Evolutionary conservation across 2,888 invertebrate species (phyloP).

Genomic region (Chelonus formosanus): DNA sequence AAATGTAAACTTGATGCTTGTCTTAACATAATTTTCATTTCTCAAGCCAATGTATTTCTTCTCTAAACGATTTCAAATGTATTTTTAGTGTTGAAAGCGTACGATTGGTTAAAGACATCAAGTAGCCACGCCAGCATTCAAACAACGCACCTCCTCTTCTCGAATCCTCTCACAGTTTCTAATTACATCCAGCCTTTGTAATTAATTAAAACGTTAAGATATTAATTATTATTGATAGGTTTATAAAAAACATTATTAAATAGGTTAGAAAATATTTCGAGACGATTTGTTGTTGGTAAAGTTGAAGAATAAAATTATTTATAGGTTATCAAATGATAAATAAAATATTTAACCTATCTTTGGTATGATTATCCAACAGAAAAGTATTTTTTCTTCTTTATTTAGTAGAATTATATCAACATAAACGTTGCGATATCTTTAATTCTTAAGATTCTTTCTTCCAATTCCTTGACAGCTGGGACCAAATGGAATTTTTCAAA

Average conservation of each 20-base stretch:
- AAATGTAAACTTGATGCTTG: neutral
- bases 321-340: too few relatives aligned
- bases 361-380: too few relatives aligned
- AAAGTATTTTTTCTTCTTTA: too few relatives aligned
- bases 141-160: constrained; percentile 1
- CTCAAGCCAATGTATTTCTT: constrained; percentile 43
- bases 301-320: too few relatives aligned
- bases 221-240: neutral
- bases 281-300: too few relatives aligned
- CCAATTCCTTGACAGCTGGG: constrained; percentile 51
- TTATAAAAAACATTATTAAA: too few relatives aligned
- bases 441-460: too few relatives aligned
- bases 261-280: too few relatives aligned
- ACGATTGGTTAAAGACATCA: constrained; percentile 51
- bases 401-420: too few relatives aligned
- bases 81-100: constrained; percentile 53
- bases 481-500: constrained; percentile 58
- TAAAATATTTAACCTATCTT: too few relatives aligned
- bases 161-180: constrained; percentile 13
- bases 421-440: too few relatives aligned
- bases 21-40: neutral
- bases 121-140: constrained; percentile 52
- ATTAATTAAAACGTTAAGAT: neutral
- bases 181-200: constrained; percentile 20
- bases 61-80: constrained; percentile 56